Conservation (phyloP, 2,113 vertebrate species). For the Clarias magur region DNA sequence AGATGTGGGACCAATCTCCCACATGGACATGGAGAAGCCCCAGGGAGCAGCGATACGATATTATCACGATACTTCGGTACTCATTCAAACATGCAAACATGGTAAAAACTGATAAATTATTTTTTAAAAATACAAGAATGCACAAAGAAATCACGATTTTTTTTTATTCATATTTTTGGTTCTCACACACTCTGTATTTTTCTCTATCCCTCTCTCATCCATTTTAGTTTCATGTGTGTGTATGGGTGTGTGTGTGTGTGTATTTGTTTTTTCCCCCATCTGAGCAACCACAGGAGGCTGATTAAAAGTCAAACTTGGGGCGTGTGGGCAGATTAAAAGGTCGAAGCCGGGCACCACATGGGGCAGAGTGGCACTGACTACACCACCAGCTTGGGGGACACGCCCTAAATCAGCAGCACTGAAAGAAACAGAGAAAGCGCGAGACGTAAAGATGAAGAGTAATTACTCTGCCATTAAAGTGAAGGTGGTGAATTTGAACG, state of each 20-base stretch:
- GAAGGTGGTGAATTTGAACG: background rate
- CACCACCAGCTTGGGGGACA: background rate
- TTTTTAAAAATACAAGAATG: too few relatives aligned
- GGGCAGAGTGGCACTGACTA: background rate
- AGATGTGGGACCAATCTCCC: background rate
- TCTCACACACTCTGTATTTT: background rate
- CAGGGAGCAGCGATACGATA: too few relatives aligned
- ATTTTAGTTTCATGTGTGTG: background rate
- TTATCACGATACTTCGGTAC: too few relatives aligned
- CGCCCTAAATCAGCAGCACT: background rate
- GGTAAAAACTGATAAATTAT: too few relatives aligned
- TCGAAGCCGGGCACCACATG: background rate
- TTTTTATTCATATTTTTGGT: background rate
- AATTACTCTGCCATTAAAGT: conserved; percentile 32
- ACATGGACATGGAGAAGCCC: too few relatives aligned
- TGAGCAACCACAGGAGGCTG: conserved; percentile 29
- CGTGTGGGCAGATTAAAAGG: conserved; percentile 33
- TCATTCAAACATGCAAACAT: too few relatives aligned
- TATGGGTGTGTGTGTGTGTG: background rate
- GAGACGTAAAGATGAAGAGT: background rate
- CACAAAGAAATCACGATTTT: too few relatives aligned
- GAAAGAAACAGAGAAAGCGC: background rate
- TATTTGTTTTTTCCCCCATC: conserved; percentile 9
- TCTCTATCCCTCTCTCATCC: background rate
- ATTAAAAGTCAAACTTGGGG: conserved; percentile 43